Conservation (phyloP, 1,140 invertebrate genomes). For the Macrocentrus cingulum region DNA sequence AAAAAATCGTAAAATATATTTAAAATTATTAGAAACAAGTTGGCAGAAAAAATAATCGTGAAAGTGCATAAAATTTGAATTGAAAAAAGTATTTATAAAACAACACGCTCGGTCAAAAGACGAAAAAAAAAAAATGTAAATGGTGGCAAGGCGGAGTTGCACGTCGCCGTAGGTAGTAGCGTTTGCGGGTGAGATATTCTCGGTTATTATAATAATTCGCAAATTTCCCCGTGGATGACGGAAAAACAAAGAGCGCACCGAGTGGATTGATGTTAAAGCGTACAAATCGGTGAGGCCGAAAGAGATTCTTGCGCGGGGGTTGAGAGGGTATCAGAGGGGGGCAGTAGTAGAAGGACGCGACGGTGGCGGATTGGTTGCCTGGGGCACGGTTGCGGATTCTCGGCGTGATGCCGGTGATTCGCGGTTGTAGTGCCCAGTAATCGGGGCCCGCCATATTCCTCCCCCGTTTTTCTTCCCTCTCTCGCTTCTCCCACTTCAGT, state of each 20-base stretch:
- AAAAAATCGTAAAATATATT: no score
- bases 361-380: slow-evolving; percentile 59
- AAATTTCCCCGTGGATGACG: slow-evolving; percentile 44
- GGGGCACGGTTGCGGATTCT: slow-evolving; percentile 55
- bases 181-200: slow-evolving; percentile 27
- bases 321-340: slow-evolving; percentile 21
- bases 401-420: slow-evolving; percentile 59
- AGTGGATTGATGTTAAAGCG: slow-evolving; percentile 35
- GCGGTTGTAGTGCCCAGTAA: slow-evolving; percentile 57
- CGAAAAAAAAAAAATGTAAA: no score
- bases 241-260: slow-evolving; percentile 36
- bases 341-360: slow-evolving; percentile 29
- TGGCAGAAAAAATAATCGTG: no score
- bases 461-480: slow-evolving; percentile 34
- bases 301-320: slow-evolving; percentile 11
- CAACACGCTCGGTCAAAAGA: no score
- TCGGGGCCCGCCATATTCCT: slow-evolving; percentile 50
- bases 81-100: no score
- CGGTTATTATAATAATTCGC: slow-evolving; percentile 52
- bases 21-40: no score
- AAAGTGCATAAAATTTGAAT: no score
- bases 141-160: slow-evolving; percentile 1
- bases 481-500: slow-evolving; percentile 15
- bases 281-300: slow-evolving; percentile 22
- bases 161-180: slow-evolving; percentile 37